Evolutionary conservation across 2,888 invertebrate genomes (phyloP).

Genomic region (Hyposoter dolosus): DNA sequence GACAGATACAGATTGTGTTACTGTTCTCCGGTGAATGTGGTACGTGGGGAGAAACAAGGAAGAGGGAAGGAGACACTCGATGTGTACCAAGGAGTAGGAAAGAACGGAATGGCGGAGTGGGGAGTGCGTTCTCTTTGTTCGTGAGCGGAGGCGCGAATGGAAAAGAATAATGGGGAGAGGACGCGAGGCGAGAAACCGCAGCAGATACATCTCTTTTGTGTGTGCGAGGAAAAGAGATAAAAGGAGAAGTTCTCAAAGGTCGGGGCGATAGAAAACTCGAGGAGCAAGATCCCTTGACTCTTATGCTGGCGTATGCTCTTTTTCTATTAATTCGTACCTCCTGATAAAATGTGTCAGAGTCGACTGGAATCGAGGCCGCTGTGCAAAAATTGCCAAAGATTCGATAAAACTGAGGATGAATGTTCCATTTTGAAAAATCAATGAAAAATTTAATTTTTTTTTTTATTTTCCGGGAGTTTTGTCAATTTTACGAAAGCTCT

Average conservation of each 20-base stretch:
- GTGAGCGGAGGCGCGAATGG: constrained; percentile 60
- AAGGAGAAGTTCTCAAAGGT: constrained; percentile 54
- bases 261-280: constrained; percentile 50
- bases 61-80: not conserved
- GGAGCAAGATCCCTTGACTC: constrained; percentile 47
- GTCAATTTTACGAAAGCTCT: no score
- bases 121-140: constrained; percentile 63
- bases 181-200: constrained; percentile 46
- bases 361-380: not conserved
- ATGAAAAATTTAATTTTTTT: no score
- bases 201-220: constrained; percentile 8
- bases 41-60: not conserved
- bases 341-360: constrained; percentile 27
- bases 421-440: no score
- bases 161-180: constrained; percentile 61
- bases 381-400: no score
- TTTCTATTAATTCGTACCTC: constrained; percentile 17
- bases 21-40: constrained; percentile 9
- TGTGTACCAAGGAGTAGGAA: not conserved
- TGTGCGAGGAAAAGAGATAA: constrained; percentile 2
- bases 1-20: constrained; percentile 22
- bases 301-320: not conserved
- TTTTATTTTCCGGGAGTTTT: no score
- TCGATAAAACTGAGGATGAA: no score
- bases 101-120: not conserved